Conservation (phyloP, 2,797 vertebrate species). For the Kryptolebias ocellatus region DNA sequence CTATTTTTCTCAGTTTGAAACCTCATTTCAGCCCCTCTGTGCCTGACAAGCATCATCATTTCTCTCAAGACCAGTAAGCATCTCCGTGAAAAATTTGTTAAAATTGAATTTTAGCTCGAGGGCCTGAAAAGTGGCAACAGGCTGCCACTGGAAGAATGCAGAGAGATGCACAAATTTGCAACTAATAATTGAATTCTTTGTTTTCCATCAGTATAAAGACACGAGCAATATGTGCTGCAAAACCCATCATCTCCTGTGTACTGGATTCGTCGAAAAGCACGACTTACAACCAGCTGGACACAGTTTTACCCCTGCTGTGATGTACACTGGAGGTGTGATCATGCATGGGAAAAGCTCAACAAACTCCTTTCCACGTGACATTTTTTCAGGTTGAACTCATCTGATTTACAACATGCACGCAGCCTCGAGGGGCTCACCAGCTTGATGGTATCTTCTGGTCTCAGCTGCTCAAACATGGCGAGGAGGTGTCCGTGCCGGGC, state of each 20-base stretch:
- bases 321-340: background rate
- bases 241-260: background rate
- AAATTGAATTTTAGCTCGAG: too few relatives aligned
- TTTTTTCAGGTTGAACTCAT: conserved; percentile 5
- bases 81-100: too few relatives aligned
- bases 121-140: too few relatives aligned
- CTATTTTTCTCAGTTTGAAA: too few relatives aligned
- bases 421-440: conserved; percentile 82
- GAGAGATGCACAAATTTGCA: too few relatives aligned
- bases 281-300: too few relatives aligned
- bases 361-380: background rate
- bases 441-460: conserved; percentile 89
- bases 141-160: too few relatives aligned
- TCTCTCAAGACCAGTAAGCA: too few relatives aligned
- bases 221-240: background rate
- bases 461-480: conserved; percentile 89
- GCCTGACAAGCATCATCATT: background rate
- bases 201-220: background rate
- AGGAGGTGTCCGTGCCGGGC: conserved; percentile 83
- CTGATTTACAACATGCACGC: background rate
- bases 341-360: background rate
- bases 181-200: background rate
- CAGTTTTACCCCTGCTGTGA: too few relatives aligned
- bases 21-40: too few relatives aligned
- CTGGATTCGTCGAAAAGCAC: too few relatives aligned